Conservation (phyloP, 2,888 invertebrate genomes). For the Dexiosoma caninum region DNA sequence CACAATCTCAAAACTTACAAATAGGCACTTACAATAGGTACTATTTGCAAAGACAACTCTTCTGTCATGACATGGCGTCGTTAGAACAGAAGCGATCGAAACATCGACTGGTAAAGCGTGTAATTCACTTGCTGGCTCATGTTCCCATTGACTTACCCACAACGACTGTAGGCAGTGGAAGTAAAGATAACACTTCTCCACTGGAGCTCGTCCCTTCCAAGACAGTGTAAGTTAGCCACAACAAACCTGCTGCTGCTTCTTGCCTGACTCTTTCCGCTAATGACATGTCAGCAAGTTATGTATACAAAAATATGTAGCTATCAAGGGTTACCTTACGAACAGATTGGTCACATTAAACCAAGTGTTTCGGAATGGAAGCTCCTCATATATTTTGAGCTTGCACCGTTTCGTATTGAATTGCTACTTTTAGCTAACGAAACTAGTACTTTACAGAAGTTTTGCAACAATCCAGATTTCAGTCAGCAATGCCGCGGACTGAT, state of each 20-base stretch:
- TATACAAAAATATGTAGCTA: background rate
- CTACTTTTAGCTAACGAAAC: background rate
- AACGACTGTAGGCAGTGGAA: too few species aligned
- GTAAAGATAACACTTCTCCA: background rate
- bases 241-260: background rate
- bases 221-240: background rate
- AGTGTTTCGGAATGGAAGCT: background rate
- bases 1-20: background rate
- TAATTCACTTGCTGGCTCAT: background rate
- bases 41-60: too few species aligned
- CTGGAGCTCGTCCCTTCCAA: background rate
- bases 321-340: background rate
- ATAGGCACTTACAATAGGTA: background rate
- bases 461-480: background rate
- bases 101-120: background rate
- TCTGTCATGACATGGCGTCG: background rate
- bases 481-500: background rate
- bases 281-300: background rate
- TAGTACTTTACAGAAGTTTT: background rate
- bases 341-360: background rate
- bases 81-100: background rate
- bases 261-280: background rate
- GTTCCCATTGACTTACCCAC: background rate
- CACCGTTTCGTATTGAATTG: too few species aligned
- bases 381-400: background rate